A percentile compares a stretch with the other conserved stretches of the same genome.
Conservation (phyloP, 2,888 invertebrate species). For the Lasioglossum pauxillum region DNA sequence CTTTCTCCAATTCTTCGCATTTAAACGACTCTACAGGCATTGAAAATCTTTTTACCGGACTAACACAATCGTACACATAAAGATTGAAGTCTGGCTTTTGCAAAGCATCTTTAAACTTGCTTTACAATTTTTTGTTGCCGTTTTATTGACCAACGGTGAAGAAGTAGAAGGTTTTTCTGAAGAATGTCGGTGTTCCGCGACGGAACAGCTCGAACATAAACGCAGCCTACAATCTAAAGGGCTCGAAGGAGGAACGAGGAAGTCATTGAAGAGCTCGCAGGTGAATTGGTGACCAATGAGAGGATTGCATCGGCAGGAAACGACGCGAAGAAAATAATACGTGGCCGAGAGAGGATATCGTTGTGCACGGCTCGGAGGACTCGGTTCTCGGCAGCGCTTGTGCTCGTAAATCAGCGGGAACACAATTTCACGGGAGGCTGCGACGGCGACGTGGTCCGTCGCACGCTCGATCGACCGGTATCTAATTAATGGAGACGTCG, state of each 20-base stretch:
- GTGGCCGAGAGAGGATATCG: constrained; percentile 31
- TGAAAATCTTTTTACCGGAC: background rate
- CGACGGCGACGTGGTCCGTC: constrained; percentile 67
- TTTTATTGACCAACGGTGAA: background rate
- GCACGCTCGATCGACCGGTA: constrained; percentile 67
- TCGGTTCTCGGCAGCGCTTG: background rate
- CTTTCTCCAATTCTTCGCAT: background rate
- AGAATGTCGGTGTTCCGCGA: background rate
- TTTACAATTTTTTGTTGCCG: background rate
- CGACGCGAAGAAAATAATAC: constrained; percentile 32
- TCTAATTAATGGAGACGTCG: constrained; percentile 72
- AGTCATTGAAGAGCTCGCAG: background rate
- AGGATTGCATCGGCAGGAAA: constrained; percentile 15
- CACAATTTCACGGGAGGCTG: constrained; percentile 73
- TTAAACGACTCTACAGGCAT: background rate
- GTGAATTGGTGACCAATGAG: constrained; percentile 13
- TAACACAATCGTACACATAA: background rate
- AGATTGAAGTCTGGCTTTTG: background rate
- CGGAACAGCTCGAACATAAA: background rate
- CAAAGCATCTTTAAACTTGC: background rate
- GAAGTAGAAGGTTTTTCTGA: background rate
- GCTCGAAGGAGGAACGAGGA: background rate
- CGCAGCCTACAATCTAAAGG: background rate
- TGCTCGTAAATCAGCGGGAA: constrained; percentile 71
- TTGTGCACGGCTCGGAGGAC: constrained; percentile 21